These are phyloP conservation scores for Craniophora ligustri DNA, from an alignment of 2,888 invertebrate genomes.

Conservation along the genomic window DNA sequence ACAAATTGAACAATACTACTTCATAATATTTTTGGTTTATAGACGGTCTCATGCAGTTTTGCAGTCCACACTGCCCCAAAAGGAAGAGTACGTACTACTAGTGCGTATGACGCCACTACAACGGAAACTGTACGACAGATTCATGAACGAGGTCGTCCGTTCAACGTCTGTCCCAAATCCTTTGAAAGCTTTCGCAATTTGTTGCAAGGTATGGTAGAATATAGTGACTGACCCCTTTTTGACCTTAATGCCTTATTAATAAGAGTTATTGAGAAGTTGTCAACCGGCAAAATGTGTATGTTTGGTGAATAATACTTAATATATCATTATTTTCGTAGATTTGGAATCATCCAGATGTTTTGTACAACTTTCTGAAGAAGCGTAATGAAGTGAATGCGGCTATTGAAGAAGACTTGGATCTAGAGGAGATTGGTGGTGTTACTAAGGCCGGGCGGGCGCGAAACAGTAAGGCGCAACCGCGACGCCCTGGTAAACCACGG, in stretches of 20 bases:
- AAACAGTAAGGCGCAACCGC: conserved; percentile 63
- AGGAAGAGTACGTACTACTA: conserved; percentile 97
- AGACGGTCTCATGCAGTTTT: conserved; percentile 97
- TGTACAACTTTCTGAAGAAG: conserved; percentile 96
- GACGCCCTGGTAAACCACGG: conserved; percentile 69
- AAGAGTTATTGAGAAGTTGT: background rate
- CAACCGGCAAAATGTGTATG: background rate
- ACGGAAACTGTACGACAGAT: conserved; percentile 95
- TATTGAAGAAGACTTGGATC: conserved; percentile 92
- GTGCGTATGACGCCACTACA: conserved; percentile 97
- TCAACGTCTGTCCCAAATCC: conserved; percentile 97
- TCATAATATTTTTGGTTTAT: conserved; percentile 28
- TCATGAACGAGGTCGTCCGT: conserved; percentile 97
- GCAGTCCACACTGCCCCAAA: conserved; percentile 96
- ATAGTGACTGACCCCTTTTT: background rate
- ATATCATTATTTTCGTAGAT: conserved; percentile 85
- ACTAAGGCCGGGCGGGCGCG: conserved; percentile 78
- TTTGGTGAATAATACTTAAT: background rate
- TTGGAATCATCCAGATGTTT: conserved; percentile 98
- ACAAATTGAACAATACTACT: background rate
- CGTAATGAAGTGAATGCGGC: conserved; percentile 93
- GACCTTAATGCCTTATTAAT: background rate
- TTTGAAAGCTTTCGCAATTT: conserved; percentile 98
- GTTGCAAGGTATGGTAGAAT: conserved; percentile 93
- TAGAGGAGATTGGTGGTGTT: conserved; percentile 92